These are phyloP conservation scores for Bucco capensis DNA, from an alignment of 2,113 vertebrate genomes.

Conservation along the genomic window DNA sequence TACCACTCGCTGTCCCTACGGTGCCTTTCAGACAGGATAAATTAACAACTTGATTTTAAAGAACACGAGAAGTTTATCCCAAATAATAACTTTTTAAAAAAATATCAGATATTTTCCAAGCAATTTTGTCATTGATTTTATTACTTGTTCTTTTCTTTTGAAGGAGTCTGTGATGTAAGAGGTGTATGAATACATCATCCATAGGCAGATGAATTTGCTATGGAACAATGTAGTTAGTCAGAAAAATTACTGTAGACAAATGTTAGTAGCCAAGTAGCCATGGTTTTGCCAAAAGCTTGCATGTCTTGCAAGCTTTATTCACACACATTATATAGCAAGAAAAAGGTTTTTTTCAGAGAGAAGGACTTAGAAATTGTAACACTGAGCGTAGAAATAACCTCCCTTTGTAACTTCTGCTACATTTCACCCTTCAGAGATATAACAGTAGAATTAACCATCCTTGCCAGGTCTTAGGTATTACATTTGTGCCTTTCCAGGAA, in stretches of 20 bases:
- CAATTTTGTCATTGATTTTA: background rate
- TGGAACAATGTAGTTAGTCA: background rate
- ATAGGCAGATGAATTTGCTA: background rate
- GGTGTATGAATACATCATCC: background rate
- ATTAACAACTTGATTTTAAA: background rate
- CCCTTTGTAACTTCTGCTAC: background rate
- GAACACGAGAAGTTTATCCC: background rate
- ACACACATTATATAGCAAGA: background rate
- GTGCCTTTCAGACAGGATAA: slow-evolving; percentile 36
- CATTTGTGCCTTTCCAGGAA: background rate
- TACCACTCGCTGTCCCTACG: background rate
- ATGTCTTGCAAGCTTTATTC: background rate
- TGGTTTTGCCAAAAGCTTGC: background rate
- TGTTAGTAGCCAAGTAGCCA: background rate
- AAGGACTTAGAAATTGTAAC: background rate
- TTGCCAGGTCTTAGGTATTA: background rate
- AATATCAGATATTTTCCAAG: background rate
- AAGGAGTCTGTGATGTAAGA: background rate
- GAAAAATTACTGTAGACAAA: background rate
- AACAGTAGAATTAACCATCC: background rate
- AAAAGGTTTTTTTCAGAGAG: background rate
- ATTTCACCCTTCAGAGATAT: background rate
- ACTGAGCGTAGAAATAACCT: background rate
- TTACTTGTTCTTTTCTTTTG: background rate
- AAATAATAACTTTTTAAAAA: background rate